Base-by-base conservation (phyloP, 2,797 vertebrate genomes). In the Artibeus lituratus region DNA sequence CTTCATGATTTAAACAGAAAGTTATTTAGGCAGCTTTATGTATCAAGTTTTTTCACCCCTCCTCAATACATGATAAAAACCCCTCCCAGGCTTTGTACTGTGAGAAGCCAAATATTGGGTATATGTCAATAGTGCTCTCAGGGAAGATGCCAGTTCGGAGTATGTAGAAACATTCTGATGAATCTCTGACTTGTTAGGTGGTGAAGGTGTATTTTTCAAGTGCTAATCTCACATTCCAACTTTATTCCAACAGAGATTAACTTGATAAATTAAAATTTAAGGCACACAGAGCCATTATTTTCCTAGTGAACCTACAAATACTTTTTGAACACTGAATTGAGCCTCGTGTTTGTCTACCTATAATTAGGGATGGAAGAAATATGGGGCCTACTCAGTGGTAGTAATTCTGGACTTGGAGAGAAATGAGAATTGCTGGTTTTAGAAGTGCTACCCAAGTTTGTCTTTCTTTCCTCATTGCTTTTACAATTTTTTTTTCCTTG, bases 211-310 rank as follows among this genome's bases (percentile, higher is more conserved):
- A 47, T 93, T 72, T 92, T 83, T 91, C 39, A 93, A 93, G 76
- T 93, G 85, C 51, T 80, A 92, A 95, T 67, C 22, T 59, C 19
- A 39, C 90, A 87, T 55, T 87, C 42, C 62, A 73, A 86, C 39
- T 93, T 84, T 80, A 93, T 86, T 91, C 29, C 69, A 92, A 80
- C 10, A 57, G 53, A 91, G 83, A 90, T 87, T 93, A 96, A 84
- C 10, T 87, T 87, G 87, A 44, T 90, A 42, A 92, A 73, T 70
- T 69, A 74, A 69, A 91, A 87, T 1, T 57, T 53, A 49, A 72
- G 59, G 62, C 21, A 57, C 72, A 44, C 1, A 78, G 44, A 77
- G 7, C 9, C 32, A 21, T 93, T 81, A 35, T 44, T 77, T 93
- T 91, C 70, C 81, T 87, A 91, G 67, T 39, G 67, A 90, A 80